Evolutionary conservation across 2,888 invertebrate species (phyloP), one percentile per base, ranked within the genome.

Genomic region (Cetonia aurata): DNA sequence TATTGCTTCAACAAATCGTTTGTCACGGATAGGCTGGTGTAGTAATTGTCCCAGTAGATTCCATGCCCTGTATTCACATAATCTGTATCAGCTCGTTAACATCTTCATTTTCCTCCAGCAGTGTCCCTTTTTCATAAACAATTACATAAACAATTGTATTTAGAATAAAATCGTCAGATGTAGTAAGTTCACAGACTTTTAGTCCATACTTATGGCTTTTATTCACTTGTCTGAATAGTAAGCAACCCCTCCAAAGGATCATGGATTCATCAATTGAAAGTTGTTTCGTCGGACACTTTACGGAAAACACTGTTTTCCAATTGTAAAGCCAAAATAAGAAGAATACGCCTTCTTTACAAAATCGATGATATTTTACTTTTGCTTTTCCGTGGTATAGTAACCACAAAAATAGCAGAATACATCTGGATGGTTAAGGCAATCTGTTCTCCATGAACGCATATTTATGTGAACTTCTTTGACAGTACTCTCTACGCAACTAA

Each of bases 11-110:
- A 19, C 41, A 59, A 17, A 13, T 48, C 17, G 8, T 48, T 48
- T 48, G n/a, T n/a, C n/a, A n/a, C n/a, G n/a, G n/a, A n/a, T n/a
- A n/a, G 0, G 15, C 59, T 44, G 10, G 17, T 59, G 59, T 59
- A 42, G 42, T 17, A 15, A 41, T 19, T 42, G 19, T 41, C 41
- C 10, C 8, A 42, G 19, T 59, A 59, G 41, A 59, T 15, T 41
- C 15, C 44, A 59, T 44, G 41, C 9, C 42, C 41, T 42, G 8
- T 42, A 41, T 41, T 41, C 8, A 13, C 17, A 10, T 57, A 57
- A 13, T 15, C 17, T 15, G n/a, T 13, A 42, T 13, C 10, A 41
- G 15, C 3, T 57, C 15, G 1, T 42, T 57, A 57, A 57, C 41
- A 15, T 9, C 52, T 52, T 0, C 52, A 52, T 12, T 19, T n/a